Evolutionary conservation across 2,113 vertebrate genomes (phyloP).

Genomic region (Pterocles gutturalis): DNA sequence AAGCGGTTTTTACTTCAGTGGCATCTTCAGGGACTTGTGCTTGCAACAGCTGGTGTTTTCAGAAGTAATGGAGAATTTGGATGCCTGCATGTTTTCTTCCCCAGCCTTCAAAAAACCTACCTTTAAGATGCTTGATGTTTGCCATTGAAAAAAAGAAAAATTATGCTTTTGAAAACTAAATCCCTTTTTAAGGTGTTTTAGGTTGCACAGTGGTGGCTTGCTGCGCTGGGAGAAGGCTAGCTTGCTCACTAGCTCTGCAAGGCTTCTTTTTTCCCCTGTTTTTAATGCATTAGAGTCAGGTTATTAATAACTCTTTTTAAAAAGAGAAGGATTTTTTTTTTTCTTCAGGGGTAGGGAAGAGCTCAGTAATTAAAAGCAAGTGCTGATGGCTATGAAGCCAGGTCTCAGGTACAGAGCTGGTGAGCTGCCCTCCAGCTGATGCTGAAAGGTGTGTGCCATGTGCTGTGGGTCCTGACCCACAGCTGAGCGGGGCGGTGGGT

Average conservation of each 20-base stretch:
- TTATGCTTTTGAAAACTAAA: not conserved
- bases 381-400: not conserved
- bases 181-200: not conserved
- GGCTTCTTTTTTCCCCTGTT: not conserved
- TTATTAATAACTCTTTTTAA: constrained; percentile 64
- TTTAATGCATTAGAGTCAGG: not conserved
- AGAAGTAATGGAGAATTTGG: not conserved
- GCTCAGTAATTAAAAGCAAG: constrained; percentile 1
- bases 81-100: not conserved
- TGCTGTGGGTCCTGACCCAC: not conserved
- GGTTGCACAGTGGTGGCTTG: not conserved
- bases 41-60: not conserved
- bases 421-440: not conserved
- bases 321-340: constrained; percentile 6
- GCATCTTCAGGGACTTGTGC: not conserved
- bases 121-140: not conserved
- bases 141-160: not conserved
- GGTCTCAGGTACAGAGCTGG: not conserved
- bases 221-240: not conserved
- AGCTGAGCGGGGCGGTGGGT: not conserved
- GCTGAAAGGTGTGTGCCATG: not conserved
- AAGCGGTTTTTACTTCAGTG: not conserved
- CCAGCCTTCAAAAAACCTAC: not conserved
- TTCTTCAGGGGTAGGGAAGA: not conserved
- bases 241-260: not conserved